A percentile compares a stretch with the other conserved stretches of the same genome.
These are phyloP conservation scores for Dasyornis broadbenti DNA, from an alignment of 2,113 vertebrate genomes.

Conservation along the genomic window DNA sequence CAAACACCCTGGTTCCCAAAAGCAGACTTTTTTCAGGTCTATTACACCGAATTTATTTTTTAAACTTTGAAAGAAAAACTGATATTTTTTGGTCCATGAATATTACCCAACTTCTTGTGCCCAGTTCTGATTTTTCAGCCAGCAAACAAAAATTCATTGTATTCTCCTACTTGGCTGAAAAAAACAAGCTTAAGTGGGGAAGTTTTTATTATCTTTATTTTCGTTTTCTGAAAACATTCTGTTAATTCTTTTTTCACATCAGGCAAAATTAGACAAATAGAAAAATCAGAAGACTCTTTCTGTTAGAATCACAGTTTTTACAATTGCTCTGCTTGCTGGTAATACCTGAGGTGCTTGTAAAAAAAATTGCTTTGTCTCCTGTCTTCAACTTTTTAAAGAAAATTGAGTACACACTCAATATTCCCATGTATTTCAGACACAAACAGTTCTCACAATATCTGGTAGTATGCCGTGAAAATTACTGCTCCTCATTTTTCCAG, in stretches of 20 bases:
- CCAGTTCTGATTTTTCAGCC: background rate
- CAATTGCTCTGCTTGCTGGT: background rate
- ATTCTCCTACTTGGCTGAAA: background rate
- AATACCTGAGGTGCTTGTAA: background rate
- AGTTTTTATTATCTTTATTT: background rate
- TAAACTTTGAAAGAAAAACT: background rate
- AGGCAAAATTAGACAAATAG: no score
- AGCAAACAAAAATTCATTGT: background rate
- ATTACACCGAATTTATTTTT: background rate
- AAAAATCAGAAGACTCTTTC: background rate
- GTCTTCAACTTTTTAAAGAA: background rate
- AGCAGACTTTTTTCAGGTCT: background rate
- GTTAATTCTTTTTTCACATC: background rate
- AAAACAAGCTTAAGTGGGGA: background rate
- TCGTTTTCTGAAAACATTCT: background rate
- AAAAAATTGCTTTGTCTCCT: background rate
- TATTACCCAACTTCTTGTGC: background rate
- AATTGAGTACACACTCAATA: background rate
- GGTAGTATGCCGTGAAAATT: background rate
- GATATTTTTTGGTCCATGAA: background rate
- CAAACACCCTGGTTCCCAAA: background rate
- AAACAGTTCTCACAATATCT: background rate
- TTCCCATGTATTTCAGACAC: background rate
- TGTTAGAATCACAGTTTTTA: background rate
- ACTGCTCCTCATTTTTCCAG: background rate